Base-by-base conservation (phyloP, 2,797 vertebrate genomes). In the Macropodus opercularis region DNA sequence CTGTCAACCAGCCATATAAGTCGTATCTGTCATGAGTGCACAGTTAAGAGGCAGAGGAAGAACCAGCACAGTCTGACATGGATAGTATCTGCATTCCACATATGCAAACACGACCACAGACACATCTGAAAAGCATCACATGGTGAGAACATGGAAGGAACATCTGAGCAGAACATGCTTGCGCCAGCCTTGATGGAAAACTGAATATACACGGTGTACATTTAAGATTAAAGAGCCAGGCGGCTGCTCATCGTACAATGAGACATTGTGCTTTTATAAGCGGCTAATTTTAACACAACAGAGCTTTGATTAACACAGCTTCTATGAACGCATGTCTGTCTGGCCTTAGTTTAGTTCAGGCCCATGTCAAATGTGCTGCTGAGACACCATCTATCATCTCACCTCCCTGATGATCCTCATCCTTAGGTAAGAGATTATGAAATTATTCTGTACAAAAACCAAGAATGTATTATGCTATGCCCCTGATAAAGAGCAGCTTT, bases 21-120 rank as follows among this genome's bases (percentile, higher is more conserved):
- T n/a, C n/a, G n/a, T n/a, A 15, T 39, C 23, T 31, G 5, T 19
- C 26, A 24, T 40, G 22, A 57, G 46, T 12, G 10, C 4, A 31
- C 10, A 15, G 42, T 62, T 13, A 39, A 60, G 34, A 23, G 23
- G 15, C 0, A 22, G 29, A 51, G 27, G 31, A 23, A n/a, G n/a
- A 56, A 15, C 1, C n/a, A 21, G 22, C 38, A 61, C 13, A 42
- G 21, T 56, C 40, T 18, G 18, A 67, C 23, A 46, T 7, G 22
- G 17, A 46, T 67, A 39, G 52, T 69, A 42, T 62, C 48, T 43
- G 56, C 60, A 55, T 63, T 38, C 21, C 34, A 55, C 44, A 22
- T 7, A 58, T 69, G 69, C 55, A 57, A 58, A 70, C 68, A 62
- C 29, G 39, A 43, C 27, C 40, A 44, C 43, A 69, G 39, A 41